phyloP scores from a whole-genome alignment of 92 coral and sea anemone species.

The Desmophyllum pertusum region DNA sequence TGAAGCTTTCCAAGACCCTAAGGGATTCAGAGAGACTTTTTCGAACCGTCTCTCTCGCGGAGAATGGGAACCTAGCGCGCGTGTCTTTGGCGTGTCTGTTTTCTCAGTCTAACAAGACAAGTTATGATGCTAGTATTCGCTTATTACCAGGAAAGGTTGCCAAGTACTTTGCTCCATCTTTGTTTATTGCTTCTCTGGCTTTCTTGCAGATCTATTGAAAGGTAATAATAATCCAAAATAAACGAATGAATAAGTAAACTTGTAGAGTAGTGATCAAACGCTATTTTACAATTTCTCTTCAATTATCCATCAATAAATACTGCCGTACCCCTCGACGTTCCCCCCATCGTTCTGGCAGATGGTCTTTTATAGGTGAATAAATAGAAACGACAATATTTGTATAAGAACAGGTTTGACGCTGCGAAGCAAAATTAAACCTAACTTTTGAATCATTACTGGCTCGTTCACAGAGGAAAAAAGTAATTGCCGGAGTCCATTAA shows the following conservation, averaged over 20 bases:
- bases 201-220: slow-evolving; percentile 48
- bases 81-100: no score
- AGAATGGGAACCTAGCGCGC: no score
- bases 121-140: background rate
- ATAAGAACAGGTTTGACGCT: background rate
- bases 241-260: background rate
- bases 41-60: no score
- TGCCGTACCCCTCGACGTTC: no score
- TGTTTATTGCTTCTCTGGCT: slow-evolving; percentile 54
- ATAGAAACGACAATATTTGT: background rate
- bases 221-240: background rate
- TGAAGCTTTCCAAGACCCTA: no score
- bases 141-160: slow-evolving; percentile 57
- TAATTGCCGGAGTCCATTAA: background rate
- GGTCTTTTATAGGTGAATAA: background rate
- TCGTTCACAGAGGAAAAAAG: background rate
- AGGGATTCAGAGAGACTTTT: no score
- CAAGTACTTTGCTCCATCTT: slow-evolving; percentile 46
- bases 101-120: background rate
- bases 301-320: background rate
- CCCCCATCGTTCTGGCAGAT: background rate
- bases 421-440: background rate
- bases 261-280: background rate
- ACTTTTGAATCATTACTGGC: background rate
- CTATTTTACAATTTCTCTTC: background rate